These are phyloP conservation scores for Armadillidium nasatum DNA, from an alignment of 1,140 invertebrate species.

Conservation along the genomic window DNA sequence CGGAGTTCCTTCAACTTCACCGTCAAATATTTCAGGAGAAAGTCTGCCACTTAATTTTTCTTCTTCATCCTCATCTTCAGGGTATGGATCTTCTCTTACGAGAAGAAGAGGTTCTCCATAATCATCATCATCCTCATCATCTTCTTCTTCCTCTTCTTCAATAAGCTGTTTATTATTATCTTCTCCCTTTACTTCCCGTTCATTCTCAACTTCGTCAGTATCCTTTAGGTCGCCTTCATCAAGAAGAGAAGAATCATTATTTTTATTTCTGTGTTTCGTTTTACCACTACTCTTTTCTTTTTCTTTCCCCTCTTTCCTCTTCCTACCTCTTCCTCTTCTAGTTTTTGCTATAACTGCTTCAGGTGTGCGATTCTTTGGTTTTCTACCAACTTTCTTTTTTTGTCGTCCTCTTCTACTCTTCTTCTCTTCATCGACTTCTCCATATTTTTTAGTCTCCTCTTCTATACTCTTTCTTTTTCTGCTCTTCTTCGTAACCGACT, in stretches of 20 bases:
- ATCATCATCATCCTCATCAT: slow-evolving; percentile 43
- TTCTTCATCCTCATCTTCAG: slow-evolving; percentile 41
- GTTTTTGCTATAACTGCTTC: not conserved
- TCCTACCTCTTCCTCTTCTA: slow-evolving; percentile 10
- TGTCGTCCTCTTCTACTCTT: slow-evolving; percentile 33
- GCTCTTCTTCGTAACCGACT: slow-evolving; percentile 38
- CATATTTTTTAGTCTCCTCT: slow-evolving; percentile 34
- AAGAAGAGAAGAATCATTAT: slow-evolving; percentile 20
- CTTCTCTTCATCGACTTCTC: not conserved
- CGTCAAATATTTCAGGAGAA: not conserved
- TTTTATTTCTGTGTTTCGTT: slow-evolving; percentile 33
- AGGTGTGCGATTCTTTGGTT: slow-evolving; percentile 34
- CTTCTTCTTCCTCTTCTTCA: slow-evolving; percentile 33
- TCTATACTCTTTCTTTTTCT: slow-evolving; percentile 37
- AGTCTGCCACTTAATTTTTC: slow-evolving; percentile 2
- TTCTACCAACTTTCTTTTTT: slow-evolving; percentile 42
- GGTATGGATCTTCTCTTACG: slow-evolving; percentile 41
- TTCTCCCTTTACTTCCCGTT: not conserved
- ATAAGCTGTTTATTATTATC: not conserved
- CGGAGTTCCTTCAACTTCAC: not conserved
- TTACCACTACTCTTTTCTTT: slow-evolving; percentile 21
- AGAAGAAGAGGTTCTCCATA: slow-evolving; percentile 39
- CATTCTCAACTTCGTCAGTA: not conserved
- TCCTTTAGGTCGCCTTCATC: slow-evolving; percentile 2
- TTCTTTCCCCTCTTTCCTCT: slow-evolving; percentile 35